Conservation (phyloP, 2,113 vertebrate genomes). For the Paralichthys olivaceus region DNA sequence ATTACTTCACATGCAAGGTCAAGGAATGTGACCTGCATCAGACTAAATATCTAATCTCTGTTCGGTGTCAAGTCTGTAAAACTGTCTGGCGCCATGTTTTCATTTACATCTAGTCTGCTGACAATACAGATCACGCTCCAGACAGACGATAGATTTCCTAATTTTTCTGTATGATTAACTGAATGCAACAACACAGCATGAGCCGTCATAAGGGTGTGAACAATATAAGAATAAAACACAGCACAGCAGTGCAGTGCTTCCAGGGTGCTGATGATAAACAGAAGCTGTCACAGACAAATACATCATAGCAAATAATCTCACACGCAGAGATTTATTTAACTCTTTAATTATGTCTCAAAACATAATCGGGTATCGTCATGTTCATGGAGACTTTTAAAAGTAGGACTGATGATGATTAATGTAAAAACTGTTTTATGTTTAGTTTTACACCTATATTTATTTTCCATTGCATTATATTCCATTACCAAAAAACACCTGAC, state of each 20-base stretch:
- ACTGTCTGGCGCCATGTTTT: conserved; percentile 30
- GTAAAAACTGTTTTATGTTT: too few species aligned
- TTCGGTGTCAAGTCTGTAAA: conserved; percentile 14
- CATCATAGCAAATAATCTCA: too few species aligned
- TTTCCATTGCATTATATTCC: too few species aligned
- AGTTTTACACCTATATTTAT: too few species aligned
- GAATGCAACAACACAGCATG: neutral
- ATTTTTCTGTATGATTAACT: neutral
- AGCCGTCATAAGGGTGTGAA: neutral
- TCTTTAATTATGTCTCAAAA: too few species aligned
- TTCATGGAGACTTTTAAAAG: too few species aligned
- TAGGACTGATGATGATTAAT: too few species aligned
- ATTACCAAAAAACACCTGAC: too few species aligned
- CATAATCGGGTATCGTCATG: too few species aligned
- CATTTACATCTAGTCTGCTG: conserved; percentile 27
- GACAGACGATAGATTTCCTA: neutral
- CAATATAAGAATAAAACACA: neutral
- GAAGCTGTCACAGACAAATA: neutral
- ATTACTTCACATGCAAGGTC: conserved; percentile 53
- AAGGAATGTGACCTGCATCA: conserved; percentile 45
- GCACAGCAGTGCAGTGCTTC: neutral
- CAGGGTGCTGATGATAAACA: neutral
- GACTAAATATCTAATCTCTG: conserved; percentile 39
- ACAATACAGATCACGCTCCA: conserved; percentile 1
- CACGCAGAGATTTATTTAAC: too few species aligned